phyloP scores from a whole-genome alignment of 2,888 invertebrate genomes.

The Norana najaformis region DNA sequence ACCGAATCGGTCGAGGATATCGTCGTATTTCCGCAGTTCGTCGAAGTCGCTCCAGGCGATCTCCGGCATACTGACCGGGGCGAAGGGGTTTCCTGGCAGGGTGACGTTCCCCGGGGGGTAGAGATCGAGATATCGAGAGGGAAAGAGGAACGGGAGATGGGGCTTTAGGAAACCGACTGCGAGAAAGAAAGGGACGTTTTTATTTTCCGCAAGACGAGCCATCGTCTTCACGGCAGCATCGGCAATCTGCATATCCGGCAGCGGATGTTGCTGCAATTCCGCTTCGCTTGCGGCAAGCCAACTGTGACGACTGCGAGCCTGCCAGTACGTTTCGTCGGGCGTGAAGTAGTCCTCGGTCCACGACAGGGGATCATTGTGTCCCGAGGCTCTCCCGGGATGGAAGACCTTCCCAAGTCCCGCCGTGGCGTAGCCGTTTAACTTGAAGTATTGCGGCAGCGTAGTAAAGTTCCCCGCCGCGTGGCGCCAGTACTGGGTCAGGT shows the following conservation, averaged over 20 bases:
- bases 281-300: conserved; percentile 47
- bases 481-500: conserved; percentile 42
- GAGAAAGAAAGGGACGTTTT: conserved; percentile 44
- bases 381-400: conserved; percentile 39
- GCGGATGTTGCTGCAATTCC: conserved; percentile 36
- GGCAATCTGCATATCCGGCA: conserved; percentile 41
- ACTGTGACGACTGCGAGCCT: conserved; percentile 36
- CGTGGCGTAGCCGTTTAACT: conserved; percentile 37
- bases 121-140: conserved; percentile 40
- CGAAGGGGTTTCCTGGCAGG: conserved; percentile 47
- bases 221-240: conserved; percentile 39
- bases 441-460: conserved; percentile 42
- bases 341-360: conserved; percentile 48
- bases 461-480: conserved; percentile 39
- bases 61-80: conserved; percentile 47
- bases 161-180: conserved; percentile 47
- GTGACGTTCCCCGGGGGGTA: conserved; percentile 39
- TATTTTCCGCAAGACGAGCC: conserved; percentile 27
- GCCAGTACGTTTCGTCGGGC: conserved; percentile 36
- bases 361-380: conserved; percentile 67
- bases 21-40: conserved; percentile 46
- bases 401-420: conserved; percentile 41
- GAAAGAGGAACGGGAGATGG: conserved; percentile 46
- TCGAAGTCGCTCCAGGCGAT: conserved; percentile 48
- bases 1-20: conserved; percentile 43